These are phyloP conservation scores for Rhagologus leucostigma DNA, from an alignment of 2,113 vertebrate genomes.

Conservation along the genomic window DNA sequence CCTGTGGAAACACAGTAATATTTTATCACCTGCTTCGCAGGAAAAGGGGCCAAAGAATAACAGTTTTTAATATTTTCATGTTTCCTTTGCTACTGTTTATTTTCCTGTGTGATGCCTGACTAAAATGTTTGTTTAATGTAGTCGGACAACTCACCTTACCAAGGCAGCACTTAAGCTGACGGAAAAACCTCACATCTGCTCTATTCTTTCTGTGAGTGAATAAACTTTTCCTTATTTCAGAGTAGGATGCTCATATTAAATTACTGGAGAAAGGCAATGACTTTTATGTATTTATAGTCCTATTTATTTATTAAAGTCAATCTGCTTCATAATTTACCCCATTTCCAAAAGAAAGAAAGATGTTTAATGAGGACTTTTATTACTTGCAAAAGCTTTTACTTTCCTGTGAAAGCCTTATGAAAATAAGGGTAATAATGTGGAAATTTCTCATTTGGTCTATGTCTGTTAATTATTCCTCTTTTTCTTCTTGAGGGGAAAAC, in stretches of 20 bases:
- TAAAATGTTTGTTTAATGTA: constrained; percentile 67
- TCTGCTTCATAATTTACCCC: constrained; percentile 45
- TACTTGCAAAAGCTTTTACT: constrained; percentile 53
- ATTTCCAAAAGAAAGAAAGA: constrained; percentile 43
- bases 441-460: constrained; percentile 42
- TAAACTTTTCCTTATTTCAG: constrained; percentile 58
- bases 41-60: constrained; percentile 65
- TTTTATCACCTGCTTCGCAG: constrained; percentile 69
- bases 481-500: constrained; percentile 20
- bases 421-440: constrained; percentile 48
- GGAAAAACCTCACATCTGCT: constrained; percentile 56
- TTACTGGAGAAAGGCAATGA: constrained; percentile 23
- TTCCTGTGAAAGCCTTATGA: constrained; percentile 50
- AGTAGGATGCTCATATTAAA: constrained; percentile 50
- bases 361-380: constrained; percentile 61
- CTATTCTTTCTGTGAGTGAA: constrained; percentile 56
- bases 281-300: constrained; percentile 62
- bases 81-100: constrained; percentile 74
- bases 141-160: constrained; percentile 56
- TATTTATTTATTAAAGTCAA: constrained; percentile 60
- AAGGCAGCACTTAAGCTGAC: constrained; percentile 38
- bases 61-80: constrained; percentile 60
- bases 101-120: constrained; percentile 69
- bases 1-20: constrained; percentile 68
- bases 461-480: constrained; percentile 43